Conservation (phyloP, 2,888 invertebrate species). For the Brachynemurus nebulosus region DNA sequence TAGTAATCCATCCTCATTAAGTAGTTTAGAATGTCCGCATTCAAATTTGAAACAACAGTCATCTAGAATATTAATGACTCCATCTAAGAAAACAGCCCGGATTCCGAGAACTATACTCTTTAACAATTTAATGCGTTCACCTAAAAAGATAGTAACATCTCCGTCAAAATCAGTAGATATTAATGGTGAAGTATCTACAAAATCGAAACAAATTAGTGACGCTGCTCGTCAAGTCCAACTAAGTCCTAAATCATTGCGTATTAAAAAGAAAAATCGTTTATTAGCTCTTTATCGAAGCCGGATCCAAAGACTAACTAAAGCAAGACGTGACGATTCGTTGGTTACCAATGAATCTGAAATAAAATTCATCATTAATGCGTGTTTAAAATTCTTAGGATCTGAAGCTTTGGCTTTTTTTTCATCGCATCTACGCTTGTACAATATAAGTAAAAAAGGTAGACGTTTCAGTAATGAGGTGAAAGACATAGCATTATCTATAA, state of each 20-base stretch:
- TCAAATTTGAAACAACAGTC: neutral
- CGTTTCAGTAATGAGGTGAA: neutral
- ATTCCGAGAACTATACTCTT: neutral
- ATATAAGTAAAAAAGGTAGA: neutral
- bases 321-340: neutral
- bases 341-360: neutral
- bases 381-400: neutral
- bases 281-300: conserved; percentile 1
- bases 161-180: neutral
- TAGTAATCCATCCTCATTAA: neutral
- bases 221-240: neutral
- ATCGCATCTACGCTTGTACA: neutral
- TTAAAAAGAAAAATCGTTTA: neutral
- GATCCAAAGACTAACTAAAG: neutral
- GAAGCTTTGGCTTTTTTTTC: conserved; percentile 1
- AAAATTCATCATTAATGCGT: neutral
- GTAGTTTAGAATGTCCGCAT: neutral
- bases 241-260: neutral
- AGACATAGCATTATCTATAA: conserved; percentile 1
- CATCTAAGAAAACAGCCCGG: neutral
- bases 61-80: conserved; percentile 1
- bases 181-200: neutral
- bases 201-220: neutral
- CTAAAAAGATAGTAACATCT: neutral
- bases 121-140: neutral